A percentile compares a stretch with the other conserved stretches of the same genome.
phyloP scores from a whole-genome alignment of 1,140 invertebrate genomes.

The Drosophila nikananu region DNA sequence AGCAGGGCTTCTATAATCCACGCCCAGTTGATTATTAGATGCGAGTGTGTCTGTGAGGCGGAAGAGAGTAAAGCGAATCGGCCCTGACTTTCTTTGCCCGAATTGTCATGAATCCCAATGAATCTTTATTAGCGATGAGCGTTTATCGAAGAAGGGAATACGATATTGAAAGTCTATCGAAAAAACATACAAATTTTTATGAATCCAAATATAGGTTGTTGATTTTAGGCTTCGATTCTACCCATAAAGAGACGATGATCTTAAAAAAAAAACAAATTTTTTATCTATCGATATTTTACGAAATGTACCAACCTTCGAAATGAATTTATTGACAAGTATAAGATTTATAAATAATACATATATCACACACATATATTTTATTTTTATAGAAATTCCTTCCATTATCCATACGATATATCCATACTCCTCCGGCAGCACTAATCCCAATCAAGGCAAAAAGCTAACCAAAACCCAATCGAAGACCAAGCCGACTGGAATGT shows the following conservation, averaged over 20 bases:
- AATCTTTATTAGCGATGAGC: slow-evolving; percentile 14
- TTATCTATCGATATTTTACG: no score
- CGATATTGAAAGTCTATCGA: not conserved
- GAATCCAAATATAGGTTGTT: no score
- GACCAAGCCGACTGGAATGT: slow-evolving; percentile 19
- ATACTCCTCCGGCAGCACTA: not conserved
- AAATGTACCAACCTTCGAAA: no score
- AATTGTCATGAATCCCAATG: slow-evolving; percentile 27
- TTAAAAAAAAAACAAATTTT: no score
- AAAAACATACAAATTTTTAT: no score
- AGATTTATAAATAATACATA: not conserved
- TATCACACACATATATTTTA: not conserved
- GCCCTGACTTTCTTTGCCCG: slow-evolving; percentile 3
- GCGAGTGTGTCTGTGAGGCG: not conserved
- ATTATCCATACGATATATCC: not conserved
- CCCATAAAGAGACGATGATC: no score
- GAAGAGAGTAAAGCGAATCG: not conserved
- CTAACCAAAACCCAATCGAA: slow-evolving; percentile 3
- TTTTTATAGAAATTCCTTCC: not conserved
- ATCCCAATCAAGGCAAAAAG: slow-evolving; percentile 15
- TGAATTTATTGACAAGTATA: not conserved
- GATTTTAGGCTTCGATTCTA: no score
- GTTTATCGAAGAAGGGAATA: no score
- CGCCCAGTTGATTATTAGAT: slow-evolving; percentile 47
- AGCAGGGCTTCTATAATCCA: slow-evolving; percentile 32